phyloP scores from a whole-genome alignment of 2,797 vertebrate species.

The Numenius phaeopus region DNA sequence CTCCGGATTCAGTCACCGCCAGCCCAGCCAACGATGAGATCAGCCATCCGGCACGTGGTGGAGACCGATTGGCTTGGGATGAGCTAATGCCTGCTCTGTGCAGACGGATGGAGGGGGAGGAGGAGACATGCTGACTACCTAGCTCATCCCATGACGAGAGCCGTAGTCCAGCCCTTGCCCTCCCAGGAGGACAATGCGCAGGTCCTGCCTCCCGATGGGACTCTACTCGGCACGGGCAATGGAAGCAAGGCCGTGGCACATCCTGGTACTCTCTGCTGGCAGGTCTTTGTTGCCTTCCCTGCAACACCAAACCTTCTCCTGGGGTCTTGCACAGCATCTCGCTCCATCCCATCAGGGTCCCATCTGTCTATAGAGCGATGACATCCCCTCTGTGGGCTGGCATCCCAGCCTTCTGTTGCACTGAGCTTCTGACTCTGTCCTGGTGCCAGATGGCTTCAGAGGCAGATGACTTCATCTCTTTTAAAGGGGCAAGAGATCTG shows the following conservation, averaged over 20 bases:
- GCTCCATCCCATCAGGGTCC: slow-evolving; percentile 57
- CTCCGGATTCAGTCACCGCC: neutral
- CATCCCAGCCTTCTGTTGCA: slow-evolving; percentile 80
- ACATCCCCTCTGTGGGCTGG: slow-evolving; percentile 68
- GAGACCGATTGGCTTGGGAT: slow-evolving; percentile 35
- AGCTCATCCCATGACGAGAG: slow-evolving; percentile 5
- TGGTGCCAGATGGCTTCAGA: slow-evolving; percentile 72
- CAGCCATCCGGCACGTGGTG: slow-evolving; percentile 26
- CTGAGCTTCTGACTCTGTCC: slow-evolving; percentile 61
- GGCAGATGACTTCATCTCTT: slow-evolving; percentile 79
- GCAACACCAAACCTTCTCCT: neutral
- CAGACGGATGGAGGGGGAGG: neutral
- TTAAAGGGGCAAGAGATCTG: slow-evolving; percentile 72
- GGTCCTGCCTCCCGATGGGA: neutral
- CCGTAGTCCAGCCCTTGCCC: neutral
- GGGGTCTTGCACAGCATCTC: slow-evolving; percentile 26
- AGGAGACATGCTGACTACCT: slow-evolving; percentile 7
- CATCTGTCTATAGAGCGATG: slow-evolving; percentile 76
- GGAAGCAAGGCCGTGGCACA: neutral
- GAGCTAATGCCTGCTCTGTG: slow-evolving; percentile 68
- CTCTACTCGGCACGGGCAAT: neutral
- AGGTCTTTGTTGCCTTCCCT: slow-evolving; percentile 30
- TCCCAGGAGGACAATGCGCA: neutral
- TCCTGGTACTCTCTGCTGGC: neutral
- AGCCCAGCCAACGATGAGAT: slow-evolving; percentile 47